Percentiles rank a stretch among this genome's conserved stretches.
Conservation (phyloP, 1,140 invertebrate genomes). For the Ditylenchus dipsaci region DNA sequence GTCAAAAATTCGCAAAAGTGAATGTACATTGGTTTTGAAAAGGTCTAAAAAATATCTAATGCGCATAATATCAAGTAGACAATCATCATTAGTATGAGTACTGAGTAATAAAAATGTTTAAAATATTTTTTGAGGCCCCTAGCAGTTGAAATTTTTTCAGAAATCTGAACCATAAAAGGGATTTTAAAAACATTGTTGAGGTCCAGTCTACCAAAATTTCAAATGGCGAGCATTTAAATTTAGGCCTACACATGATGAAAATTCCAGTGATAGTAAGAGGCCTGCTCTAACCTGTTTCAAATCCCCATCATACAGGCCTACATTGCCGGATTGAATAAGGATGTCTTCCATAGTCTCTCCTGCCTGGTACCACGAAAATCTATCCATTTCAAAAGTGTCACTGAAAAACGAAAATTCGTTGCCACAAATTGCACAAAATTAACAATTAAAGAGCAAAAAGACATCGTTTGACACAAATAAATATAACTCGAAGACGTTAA, state of each 20-base stretch:
- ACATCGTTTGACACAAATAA: background rate
- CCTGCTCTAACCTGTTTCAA: slow-evolving; percentile 43
- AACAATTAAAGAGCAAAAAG: background rate
- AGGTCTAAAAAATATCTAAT: too few relatives aligned
- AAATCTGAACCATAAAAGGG: too few relatives aligned
- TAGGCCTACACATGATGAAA: background rate
- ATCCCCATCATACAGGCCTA: slow-evolving; percentile 57
- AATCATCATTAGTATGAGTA: too few relatives aligned
- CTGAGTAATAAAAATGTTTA: too few relatives aligned
- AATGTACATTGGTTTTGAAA: too few relatives aligned
- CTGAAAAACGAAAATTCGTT: background rate
- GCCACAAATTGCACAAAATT: background rate
- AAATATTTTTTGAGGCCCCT: too few relatives aligned
- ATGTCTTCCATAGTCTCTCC: slow-evolving; percentile 57
- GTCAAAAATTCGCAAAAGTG: too few relatives aligned
- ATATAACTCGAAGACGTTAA: background rate
- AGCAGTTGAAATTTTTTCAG: too few relatives aligned
- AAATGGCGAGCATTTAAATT: too few relatives aligned
- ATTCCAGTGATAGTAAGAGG: slow-evolving; percentile 10
- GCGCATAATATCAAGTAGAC: too few relatives aligned
- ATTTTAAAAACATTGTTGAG: too few relatives aligned
- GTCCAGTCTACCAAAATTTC: too few relatives aligned
- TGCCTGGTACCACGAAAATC: slow-evolving; percentile 51
- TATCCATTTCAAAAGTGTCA: slow-evolving; percentile 42
- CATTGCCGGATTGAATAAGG: slow-evolving; percentile 52